Evolutionary conservation across 2,113 vertebrate genomes (phyloP).

Genomic region (Osmerus eperlanus): DNA sequence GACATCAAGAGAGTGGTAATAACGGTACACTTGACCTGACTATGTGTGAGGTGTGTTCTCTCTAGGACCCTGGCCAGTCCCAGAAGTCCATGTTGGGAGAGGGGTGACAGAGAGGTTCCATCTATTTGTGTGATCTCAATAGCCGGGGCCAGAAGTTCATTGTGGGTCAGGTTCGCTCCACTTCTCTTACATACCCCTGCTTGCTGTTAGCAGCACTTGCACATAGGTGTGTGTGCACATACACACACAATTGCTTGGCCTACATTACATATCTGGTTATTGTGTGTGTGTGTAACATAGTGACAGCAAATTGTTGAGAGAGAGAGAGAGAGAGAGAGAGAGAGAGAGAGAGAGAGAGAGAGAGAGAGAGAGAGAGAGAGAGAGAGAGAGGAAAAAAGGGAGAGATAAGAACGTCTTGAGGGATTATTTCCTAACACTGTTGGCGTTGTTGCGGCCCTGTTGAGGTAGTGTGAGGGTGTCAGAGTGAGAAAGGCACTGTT

Average conservation of each 20-base stretch:
- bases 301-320: not conserved
- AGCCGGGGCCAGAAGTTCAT: slow-evolving; percentile 18
- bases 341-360: not conserved
- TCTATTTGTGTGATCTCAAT: slow-evolving; percentile 61
- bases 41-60: too few relatives aligned
- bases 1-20: too few relatives aligned
- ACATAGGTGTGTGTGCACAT: not conserved
- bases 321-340: not conserved
- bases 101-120: slow-evolving; percentile 23
- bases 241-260: slow-evolving; percentile 6
- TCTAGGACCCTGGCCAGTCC: too few relatives aligned
- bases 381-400: slow-evolving; percentile 6
- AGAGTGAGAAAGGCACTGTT: slow-evolving; percentile 6
- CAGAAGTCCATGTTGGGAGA: too few relatives aligned
- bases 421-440: slow-evolving; percentile 36
- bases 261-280: not conserved
- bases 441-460: slow-evolving; percentile 40
- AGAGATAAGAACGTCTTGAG: slow-evolving; percentile 11
- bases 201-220: slow-evolving; percentile 26
- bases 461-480: slow-evolving; percentile 25
- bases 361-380: not conserved
- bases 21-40: too few relatives aligned
- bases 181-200: slow-evolving; percentile 30
- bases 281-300: too few relatives aligned
- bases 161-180: not conserved